A percentile compares a stretch with the other conserved stretches of the same genome.
Evolutionary conservation across 2,797 vertebrate genomes (phyloP).

Genomic region (Spea hammondii): DNA sequence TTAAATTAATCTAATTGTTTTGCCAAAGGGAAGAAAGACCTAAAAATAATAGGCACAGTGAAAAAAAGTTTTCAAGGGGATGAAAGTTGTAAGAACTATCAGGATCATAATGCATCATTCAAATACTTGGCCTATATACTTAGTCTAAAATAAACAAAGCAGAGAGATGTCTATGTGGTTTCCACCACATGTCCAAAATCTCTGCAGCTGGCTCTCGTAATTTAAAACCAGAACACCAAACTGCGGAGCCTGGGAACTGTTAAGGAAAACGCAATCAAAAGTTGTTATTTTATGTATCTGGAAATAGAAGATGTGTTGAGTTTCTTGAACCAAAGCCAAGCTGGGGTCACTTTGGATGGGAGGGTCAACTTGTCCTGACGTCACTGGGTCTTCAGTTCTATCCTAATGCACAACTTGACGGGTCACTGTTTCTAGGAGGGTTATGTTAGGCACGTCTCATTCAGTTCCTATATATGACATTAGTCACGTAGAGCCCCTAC

Average conservation of each 20-base stretch:
- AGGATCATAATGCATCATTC: not conserved
- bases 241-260: constrained; percentile 29
- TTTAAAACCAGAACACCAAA: not conserved
- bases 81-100: not conserved
- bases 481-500: constrained; percentile 29
- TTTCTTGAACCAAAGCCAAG: constrained; percentile 36
- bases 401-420: constrained; percentile 1
- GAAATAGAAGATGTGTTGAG: not conserved
- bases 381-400: constrained; percentile 15
- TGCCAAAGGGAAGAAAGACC: no score
- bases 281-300: not conserved
- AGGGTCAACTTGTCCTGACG: constrained; percentile 18
- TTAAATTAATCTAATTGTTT: no score
- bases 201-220: constrained; percentile 4
- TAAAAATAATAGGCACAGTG: no score
- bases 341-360: constrained; percentile 3
- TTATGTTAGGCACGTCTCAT: constrained; percentile 16
- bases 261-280: constrained; percentile 2
- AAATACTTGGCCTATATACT: not conserved
- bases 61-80: no score
- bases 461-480: not conserved
- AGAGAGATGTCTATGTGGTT: not conserved
- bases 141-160: constrained; percentile 20
- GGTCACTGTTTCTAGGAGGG: constrained; percentile 11
- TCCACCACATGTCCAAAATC: constrained; percentile 32